phyloP scores from a whole-genome alignment of 2,113 vertebrate species.

The Nycticorax nycticorax region DNA sequence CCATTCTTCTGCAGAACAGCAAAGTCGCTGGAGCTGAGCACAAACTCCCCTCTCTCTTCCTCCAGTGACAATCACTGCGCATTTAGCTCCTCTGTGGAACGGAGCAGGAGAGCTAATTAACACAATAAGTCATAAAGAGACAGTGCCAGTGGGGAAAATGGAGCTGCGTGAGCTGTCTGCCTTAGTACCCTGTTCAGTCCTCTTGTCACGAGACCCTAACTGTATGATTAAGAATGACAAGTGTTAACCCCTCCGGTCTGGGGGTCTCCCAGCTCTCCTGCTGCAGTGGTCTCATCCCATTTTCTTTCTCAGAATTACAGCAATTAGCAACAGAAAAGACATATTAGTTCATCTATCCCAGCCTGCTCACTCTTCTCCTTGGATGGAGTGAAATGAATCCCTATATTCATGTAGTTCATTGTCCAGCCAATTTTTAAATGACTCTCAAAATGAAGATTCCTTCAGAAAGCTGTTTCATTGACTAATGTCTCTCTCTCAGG shows the following conservation, averaged over 20 bases:
- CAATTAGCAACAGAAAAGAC: slow-evolving; percentile 42
- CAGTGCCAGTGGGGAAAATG: slow-evolving; percentile 1
- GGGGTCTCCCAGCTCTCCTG: not conserved
- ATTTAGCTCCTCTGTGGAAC: rapidly evolving
- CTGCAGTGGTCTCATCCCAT: not conserved
- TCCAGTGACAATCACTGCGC: not conserved
- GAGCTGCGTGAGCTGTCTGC: not conserved
- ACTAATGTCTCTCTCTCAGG: not conserved
- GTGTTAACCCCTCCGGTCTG: not conserved
- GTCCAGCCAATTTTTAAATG: not conserved
- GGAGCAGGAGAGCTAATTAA: not conserved
- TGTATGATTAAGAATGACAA: slow-evolving; percentile 33
- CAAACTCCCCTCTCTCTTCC: not conserved
- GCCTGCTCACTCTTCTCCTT: not conserved
- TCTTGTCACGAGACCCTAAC: not conserved
- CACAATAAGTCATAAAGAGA: not conserved
- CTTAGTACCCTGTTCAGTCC: not conserved
- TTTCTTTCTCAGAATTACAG: slow-evolving; percentile 29
- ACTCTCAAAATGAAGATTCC: not conserved
- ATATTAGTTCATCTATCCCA: slow-evolving; percentile 2
- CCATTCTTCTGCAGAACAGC: not conserved
- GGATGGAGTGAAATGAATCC: not conserved
- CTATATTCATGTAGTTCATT: not conserved
- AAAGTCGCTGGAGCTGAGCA: rapidly evolving
- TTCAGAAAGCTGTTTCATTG: not conserved